Percentiles rank a stretch among this genome's conserved stretches.
phyloP scores from a whole-genome alignment of 2,113 vertebrate genomes.

The Gymnobelideus leadbeateri region DNA sequence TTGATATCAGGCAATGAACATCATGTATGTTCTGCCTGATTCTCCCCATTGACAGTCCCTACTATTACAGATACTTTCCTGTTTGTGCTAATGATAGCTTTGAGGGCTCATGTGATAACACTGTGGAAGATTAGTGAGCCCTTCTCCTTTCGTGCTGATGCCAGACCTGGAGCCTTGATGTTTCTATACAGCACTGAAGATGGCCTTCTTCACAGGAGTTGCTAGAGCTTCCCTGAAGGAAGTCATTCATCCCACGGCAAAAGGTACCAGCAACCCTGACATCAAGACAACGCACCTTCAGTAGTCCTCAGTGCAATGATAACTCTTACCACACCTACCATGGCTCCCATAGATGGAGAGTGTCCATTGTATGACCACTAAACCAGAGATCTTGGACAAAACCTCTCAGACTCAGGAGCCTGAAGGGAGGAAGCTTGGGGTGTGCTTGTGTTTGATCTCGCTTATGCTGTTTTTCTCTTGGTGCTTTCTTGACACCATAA shows the following conservation, averaged over 20 bases:
- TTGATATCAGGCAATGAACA: not conserved
- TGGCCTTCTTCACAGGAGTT: not conserved
- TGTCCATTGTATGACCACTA: not conserved
- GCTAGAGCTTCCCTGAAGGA: not conserved
- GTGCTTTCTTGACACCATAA: not conserved
- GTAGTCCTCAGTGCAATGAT: not conserved
- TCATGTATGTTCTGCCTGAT: not conserved
- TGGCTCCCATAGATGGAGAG: not conserved
- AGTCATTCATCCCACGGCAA: not conserved
- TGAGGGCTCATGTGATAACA: not conserved
- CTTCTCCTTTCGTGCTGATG: not conserved
- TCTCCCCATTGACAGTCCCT: not conserved
- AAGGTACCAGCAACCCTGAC: not conserved
- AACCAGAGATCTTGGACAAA: not conserved
- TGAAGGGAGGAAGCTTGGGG: not conserved
- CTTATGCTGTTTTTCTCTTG: not conserved
- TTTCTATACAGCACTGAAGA: not conserved
- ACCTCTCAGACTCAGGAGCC: not conserved
- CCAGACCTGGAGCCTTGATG: not conserved
- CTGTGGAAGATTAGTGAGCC: not conserved
- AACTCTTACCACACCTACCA: not conserved
- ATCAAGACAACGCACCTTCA: not conserved
- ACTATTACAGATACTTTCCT: not conserved
- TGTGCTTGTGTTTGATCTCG: not conserved
- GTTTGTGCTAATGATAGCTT: not conserved